Base-by-base conservation (phyloP, 1,140 invertebrate species). In the Sycobia sp. region DNA sequence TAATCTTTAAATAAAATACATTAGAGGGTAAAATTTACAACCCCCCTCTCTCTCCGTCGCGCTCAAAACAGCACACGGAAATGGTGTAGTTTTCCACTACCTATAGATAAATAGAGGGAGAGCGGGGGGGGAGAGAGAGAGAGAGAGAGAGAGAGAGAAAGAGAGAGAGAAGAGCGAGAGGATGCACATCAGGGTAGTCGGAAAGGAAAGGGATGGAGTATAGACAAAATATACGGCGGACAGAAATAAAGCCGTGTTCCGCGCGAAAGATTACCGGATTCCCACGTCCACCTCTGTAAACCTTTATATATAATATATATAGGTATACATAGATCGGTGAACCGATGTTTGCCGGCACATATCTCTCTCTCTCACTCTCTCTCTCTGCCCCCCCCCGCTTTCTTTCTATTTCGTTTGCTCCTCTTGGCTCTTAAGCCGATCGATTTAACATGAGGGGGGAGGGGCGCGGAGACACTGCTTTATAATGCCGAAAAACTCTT, bases 191-290 rank as follows among this genome's bases (percentile, higher is more conserved):
- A 14, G n/a, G n/a, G n/a, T n/a, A n/a, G 4, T 16, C 16, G 16
- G 41, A 22, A 14, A 18, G 53, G 18, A 18, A 13, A 23, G 18
- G n/a, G 16, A 8, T 46, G 50, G 58, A 14, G 23, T 10, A 20
- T n/a, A n/a, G n/a, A n/a, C 2, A 68, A 64, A 59, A 66, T 64
- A 66, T 65, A 67, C 66, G 69, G 55, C 62, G 64, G 62, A 46
- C 41, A 68, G 71, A 73, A 73, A 73, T 71, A 69, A 70, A 72
- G 71, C 66, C 66, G 38, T 59, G 69, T 71, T 71, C 65, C 67
- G 66, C 67, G 50, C 68, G 72, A 69, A 72, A 70, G 68, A 71
- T 72, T 71, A 70, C 69, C 65, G 69, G 72, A 68, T 70, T 69
- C 62, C 65, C 62, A 57, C n/a, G n/a, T n/a, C n/a, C n/a, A n/a